These are phyloP conservation scores for Lepeophtheirus nordmannii DNA, from an alignment of 2,888 invertebrate genomes.

Conservation along the genomic window DNA sequence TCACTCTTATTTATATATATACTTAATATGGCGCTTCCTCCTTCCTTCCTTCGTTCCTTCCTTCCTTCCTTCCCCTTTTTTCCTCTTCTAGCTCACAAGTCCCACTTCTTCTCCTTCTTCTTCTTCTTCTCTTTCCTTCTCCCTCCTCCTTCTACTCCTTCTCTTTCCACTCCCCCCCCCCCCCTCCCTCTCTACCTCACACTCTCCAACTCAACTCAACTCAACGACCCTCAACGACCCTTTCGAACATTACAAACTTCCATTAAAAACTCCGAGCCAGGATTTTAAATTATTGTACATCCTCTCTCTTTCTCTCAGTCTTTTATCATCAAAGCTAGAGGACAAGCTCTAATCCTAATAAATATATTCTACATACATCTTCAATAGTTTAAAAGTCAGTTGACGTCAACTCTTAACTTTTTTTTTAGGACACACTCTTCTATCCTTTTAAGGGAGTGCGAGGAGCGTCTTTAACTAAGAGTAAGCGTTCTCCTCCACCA, in stretches of 20 bases:
- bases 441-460: slow-evolving; percentile 1
- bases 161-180: background rate
- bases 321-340: too few species aligned
- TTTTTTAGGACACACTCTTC: background rate
- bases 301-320: too few species aligned
- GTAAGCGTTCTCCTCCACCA: too few species aligned
- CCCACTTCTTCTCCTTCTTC: background rate
- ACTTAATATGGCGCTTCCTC: background rate
- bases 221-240: background rate
- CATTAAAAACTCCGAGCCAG: background rate
- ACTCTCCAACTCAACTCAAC: background rate
- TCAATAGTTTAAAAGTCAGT: background rate
- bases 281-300: too few species aligned
- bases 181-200: background rate
- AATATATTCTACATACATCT: too few species aligned
- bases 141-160: background rate
- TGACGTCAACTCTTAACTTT: background rate
- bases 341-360: too few species aligned
- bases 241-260: background rate
- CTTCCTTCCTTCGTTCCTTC: too few species aligned
- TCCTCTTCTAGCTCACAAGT: too few species aligned
- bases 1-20: background rate
- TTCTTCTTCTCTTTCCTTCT: background rate
- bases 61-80: background rate
- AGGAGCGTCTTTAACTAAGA: background rate